Evolutionary conservation across 2,113 vertebrate species (phyloP).

Genomic region (Sterrhoptilus dennistouni): DNA sequence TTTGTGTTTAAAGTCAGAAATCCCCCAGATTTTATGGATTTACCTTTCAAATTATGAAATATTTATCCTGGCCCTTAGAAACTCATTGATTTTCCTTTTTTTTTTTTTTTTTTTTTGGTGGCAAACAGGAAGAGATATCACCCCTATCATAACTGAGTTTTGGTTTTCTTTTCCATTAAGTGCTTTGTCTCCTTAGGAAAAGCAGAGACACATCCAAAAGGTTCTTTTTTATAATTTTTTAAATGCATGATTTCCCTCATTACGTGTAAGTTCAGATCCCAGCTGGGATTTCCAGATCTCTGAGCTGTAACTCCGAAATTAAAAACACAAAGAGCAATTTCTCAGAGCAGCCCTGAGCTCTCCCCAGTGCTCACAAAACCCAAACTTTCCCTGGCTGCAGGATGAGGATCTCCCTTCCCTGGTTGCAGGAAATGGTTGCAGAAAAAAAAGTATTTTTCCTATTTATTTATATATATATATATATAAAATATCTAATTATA

Average conservation of each 20-base stretch:
- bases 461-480: too few species aligned
- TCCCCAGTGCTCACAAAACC: neutral
- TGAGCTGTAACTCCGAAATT: neutral
- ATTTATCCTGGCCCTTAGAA: neutral
- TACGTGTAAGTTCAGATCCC: neutral
- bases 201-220: neutral
- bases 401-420: neutral
- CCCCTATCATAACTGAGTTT: rapidly evolving
- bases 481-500: too few species aligned
- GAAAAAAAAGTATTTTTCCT: too few species aligned
- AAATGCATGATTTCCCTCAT: neutral
- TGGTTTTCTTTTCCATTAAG: neutral
- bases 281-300: neutral
- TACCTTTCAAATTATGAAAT: neutral
- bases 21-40: neutral
- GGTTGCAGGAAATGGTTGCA: neutral
- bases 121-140: neutral
- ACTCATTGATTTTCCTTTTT: neutral
- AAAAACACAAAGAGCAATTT: neutral
- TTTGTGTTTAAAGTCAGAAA: neutral
- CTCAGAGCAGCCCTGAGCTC: neutral
- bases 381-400: neutral
- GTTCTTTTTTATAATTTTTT: neutral
- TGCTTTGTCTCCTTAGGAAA: neutral
- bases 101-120: neutral